Conservation (phyloP, 2,888 invertebrate species). For the Lochmaea crataegi region DNA sequence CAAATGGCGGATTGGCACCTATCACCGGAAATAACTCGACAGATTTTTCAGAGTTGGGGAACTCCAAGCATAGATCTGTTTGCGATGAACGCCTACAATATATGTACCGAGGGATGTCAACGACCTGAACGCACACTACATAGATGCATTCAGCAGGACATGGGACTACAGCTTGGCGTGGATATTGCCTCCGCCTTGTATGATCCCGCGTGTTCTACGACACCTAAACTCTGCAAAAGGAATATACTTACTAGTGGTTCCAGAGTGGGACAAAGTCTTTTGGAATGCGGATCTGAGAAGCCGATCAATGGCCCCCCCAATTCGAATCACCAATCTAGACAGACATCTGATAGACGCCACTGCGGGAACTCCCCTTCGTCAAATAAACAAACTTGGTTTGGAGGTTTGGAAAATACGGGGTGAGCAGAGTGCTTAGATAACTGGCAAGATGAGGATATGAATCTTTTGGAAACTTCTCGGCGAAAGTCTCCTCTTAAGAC, state of each 20-base stretch:
- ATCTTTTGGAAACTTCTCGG: too few species aligned
- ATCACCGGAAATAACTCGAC: constrained; percentile 22
- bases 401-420: constrained; percentile 52
- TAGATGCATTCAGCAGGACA: constrained; percentile 44
- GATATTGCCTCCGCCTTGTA: constrained; percentile 54
- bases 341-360: constrained; percentile 38
- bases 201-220: constrained; percentile 50
- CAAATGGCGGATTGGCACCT: constrained; percentile 45
- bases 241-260: constrained; percentile 49
- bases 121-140: constrained; percentile 37
- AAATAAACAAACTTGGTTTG: constrained; percentile 45
- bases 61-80: constrained; percentile 44
- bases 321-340: constrained; percentile 5
- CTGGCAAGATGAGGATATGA: too few species aligned
- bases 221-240: constrained; percentile 50
- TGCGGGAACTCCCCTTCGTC: constrained; percentile 42
- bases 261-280: constrained; percentile 49
- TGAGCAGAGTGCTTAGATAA: constrained; percentile 32
- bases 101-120: constrained; percentile 40
- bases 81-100: constrained; percentile 37
- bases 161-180: constrained; percentile 47
- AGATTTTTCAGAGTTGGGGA: constrained; percentile 45
- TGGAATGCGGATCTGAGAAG: constrained; percentile 54
- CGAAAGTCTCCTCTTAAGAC: too few species aligned
- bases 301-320: constrained; percentile 48